Conservation (phyloP, 2,797 vertebrate genomes). For the Hoplostethus atlanticus region DNA sequence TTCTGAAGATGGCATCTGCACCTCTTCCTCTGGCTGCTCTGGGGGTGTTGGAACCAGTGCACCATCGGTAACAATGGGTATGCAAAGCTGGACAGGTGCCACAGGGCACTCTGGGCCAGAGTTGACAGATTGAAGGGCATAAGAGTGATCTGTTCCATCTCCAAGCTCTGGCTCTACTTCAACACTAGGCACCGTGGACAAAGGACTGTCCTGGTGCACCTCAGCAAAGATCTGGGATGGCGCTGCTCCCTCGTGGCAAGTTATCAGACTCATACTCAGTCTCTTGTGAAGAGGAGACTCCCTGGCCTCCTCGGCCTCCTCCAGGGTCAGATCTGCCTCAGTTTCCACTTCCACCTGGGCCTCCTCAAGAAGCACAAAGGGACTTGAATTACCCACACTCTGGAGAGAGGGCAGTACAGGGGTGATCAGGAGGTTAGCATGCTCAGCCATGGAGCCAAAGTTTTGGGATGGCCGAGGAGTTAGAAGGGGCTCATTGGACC, state of each 20-base stretch:
- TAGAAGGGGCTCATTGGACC: conserved; percentile 74
- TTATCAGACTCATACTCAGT: conserved; percentile 85
- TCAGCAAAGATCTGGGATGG: conserved; percentile 69
- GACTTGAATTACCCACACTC: conserved; percentile 40
- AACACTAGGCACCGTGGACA: conserved; percentile 28
- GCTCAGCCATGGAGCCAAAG: conserved; percentile 40
- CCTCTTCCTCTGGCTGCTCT: conserved; percentile 30
- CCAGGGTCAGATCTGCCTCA: conserved; percentile 69
- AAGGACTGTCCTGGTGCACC: conserved; percentile 55
- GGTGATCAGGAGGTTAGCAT: conserved; percentile 41
- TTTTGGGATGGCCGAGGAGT: conserved; percentile 20
- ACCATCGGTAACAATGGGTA: neutral
- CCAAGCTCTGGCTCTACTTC: neutral
- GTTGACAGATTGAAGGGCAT: conserved; percentile 48
- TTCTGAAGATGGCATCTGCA: neutral
- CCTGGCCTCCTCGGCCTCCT: conserved; percentile 82
- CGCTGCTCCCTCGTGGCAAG: conserved; percentile 77
- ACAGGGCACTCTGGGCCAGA: conserved; percentile 34
- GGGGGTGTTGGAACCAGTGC: conserved; percentile 6
- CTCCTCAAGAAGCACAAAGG: conserved; percentile 71
- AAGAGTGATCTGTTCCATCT: conserved; percentile 56
- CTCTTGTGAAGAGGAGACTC: conserved; percentile 79
- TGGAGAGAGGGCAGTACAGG: conserved; percentile 30
- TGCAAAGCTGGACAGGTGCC: conserved; percentile 8
- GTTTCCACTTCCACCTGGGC: conserved; percentile 70